These are phyloP conservation scores for Heterohyrax brucei DNA, from an alignment of 2,797 vertebrate genomes.

Conservation along the genomic window DNA sequence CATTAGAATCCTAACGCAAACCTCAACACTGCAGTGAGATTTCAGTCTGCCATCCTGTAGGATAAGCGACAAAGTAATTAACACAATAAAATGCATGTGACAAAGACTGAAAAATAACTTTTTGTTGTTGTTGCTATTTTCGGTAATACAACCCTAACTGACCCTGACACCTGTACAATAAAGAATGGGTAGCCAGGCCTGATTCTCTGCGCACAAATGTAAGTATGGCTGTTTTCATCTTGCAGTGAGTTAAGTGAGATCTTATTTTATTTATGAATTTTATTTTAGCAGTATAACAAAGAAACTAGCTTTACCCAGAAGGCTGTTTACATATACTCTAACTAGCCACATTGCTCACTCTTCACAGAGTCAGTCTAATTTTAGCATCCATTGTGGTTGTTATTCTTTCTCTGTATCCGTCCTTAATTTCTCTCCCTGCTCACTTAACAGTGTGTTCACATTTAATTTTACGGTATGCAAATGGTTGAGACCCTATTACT, in stretches of 20 bases:
- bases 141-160: neutral
- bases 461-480: neutral
- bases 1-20: neutral
- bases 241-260: neutral
- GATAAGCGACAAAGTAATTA: neutral
- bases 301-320: neutral
- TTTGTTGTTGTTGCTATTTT: neutral
- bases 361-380: neutral
- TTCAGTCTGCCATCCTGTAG: neutral
- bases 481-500: neutral
- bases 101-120: neutral
- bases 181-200: neutral
- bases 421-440: neutral
- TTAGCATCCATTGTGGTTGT: neutral
- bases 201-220: neutral
- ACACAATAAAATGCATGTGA: constrained; percentile 36
- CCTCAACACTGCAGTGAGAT: neutral
- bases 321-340: neutral
- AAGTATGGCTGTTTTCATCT: neutral
- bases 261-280: neutral
- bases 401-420: constrained; percentile 2
- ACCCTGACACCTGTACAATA: neutral
- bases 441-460: neutral
- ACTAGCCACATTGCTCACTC: neutral
- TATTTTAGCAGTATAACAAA: neutral